phyloP scores from a whole-genome alignment of 2,113 vertebrate genomes.

The Syrrhaptes paradoxus region DNA sequence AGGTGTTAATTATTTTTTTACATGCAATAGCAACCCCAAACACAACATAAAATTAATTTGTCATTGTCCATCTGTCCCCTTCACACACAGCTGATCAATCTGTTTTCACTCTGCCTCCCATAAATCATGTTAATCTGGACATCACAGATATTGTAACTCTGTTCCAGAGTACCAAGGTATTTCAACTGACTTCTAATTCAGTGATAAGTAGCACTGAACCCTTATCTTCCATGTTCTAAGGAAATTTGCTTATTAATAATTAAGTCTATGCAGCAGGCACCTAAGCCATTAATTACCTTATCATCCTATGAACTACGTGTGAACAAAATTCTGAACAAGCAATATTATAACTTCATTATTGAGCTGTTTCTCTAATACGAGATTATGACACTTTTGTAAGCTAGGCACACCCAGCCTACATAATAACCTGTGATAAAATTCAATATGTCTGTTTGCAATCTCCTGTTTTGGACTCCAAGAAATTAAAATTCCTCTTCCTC shows the following conservation, averaged over 20 bases:
- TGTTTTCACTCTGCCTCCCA: background rate
- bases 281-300: background rate
- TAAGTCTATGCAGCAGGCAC: background rate
- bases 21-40: background rate
- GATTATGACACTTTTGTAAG: background rate
- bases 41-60: background rate
- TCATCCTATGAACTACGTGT: background rate
- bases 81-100: fast-evolving
- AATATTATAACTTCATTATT: background rate
- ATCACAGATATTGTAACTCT: background rate
- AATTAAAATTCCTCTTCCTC: background rate
- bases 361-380: background rate
- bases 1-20: background rate
- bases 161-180: background rate
- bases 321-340: background rate
- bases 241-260: background rate
- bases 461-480: background rate
- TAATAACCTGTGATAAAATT: background rate
- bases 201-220: background rate
- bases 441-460: background rate
- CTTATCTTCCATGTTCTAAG: background rate
- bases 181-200: background rate
- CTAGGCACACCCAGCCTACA: background rate
- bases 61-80: background rate
- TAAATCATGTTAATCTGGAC: background rate